Evolutionary conservation across 2,797 vertebrate genomes (phyloP), one percentile per base, ranked within the genome.

Genomic region (Alcedo quadribrachys): DNA sequence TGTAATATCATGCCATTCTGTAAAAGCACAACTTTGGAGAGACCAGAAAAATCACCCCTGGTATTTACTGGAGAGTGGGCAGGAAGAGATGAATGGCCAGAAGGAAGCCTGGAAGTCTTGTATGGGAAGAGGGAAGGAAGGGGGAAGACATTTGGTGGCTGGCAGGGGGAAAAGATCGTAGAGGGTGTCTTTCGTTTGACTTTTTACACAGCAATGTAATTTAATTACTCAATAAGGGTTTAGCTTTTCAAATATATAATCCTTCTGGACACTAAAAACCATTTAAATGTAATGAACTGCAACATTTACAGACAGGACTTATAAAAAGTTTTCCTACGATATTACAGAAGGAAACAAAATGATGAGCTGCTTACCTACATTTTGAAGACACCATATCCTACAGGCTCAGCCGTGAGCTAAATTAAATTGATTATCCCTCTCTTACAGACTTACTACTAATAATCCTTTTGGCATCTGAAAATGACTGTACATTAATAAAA

Each of bases 381-480:
- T 94, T 82, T 76, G 86, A 91, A 93, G 68, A 48, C 57, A 89
- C 18, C 61, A 89, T 84, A 93, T 94, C 91, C 68, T 66, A 32
- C 28, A 81, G 76, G 42, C 89, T 91, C 71, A 92, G 3, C 53
- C 24, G 9, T 84, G 81, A 92, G 69, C 77, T 94, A 93, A 95
- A 96, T 97, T 94, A 86, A 95, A 95, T 79, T 50, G 19, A 58
- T 86, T 89, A 87, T 51, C 88, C 67, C 86, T 81, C 79, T 95
- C 70, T 92, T 93, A 78, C 50, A 63, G 40, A 90, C 66, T 65
- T 95, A 90, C 83, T 87, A 93, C 69, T 50, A 85, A 91, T 74
- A 95, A 94, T 94, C 88, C 60, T 76, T 85, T 80, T 51, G 67
- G 58, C 85, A 90, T 79, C 90, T 95, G 40, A 35, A 61, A 93